Base-by-base conservation (phyloP, 2,797 vertebrate species). In the Loriculus beryllinus region DNA sequence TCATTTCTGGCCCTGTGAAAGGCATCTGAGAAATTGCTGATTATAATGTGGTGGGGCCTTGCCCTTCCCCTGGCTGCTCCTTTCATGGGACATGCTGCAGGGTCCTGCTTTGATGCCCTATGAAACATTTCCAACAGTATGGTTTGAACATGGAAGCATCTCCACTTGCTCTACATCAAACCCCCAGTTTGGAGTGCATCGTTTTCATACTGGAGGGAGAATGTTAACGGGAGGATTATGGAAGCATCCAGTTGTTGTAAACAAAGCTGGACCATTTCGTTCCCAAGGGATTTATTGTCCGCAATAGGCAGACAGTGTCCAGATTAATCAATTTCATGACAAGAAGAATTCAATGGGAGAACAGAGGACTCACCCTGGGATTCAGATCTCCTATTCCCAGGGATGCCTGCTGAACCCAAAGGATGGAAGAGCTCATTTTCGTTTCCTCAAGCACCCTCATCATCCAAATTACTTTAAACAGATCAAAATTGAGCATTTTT, bases 261-360 rank as follows among this genome's bases (percentile, higher is more conserved):
- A 96, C 95, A 96, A 88, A 97, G 80, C 90, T 76, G 82, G 80
- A 92, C 67, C 25, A 21, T 95, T 96, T 94, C 65, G 74, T 88
- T 90, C 93, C 95, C 94, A 96, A 86, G 92, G 95, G 90, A 90
- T 96, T 95, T 96, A 89, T 97, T 98, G 96, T 97, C 96, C 4
- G 4, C 57, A 6, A 47, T 81, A 74, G 93, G 88, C 91, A 96
- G 95, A 82, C 70, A 86, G 95, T 94, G 89, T 97, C 95, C 86
- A 77, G 87, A 96, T 89, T 92, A 96, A 96, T 97, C 94, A 95
- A 90, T 89, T 91, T 90, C 95, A 94, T 91, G 93, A 82, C 68
- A 78, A 95, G 94, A 94, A 74, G 94, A 95, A 76, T 81, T 83
- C 60, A 86, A n/a, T 85, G 91, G 91, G 75, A 91, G 56, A 82